Evolutionary conservation across 1,140 invertebrate species (phyloP), one percentile per base, ranked within the genome.

Genomic region (Zaprionus inermis): DNA sequence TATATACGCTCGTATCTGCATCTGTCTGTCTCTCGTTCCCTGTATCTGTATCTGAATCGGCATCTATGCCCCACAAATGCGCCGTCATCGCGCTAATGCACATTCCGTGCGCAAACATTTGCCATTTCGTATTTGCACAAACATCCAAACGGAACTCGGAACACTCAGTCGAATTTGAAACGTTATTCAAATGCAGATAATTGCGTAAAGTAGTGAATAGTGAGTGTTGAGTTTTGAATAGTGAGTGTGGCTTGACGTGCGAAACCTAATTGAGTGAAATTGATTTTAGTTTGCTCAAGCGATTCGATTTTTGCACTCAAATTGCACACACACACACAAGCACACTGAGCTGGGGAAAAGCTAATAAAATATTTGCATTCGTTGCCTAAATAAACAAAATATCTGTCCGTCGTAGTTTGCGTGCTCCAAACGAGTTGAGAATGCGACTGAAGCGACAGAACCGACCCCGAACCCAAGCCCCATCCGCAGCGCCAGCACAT

Each of bases 181-280:
- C 32, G 59, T 30, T 46, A 77, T 80, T 70, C 38, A 51, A 64
- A 81, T 81, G 51, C 16, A 64, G 44, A 49, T 49, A 49, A 46
- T 46, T 46, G 41, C 16, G 12, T 18, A 11, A 2, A 24, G 32
- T 32, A 36, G 30, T 32, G 30, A 32, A 32, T 14, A 18, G 54
- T 18, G 18, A 56, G 78, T 49, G 18, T 16, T 49, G 44, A 10
- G 18, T 22, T 11, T 9, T 49, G 44, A 11, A 9, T 20, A 18
- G 10, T 49, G 44, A 49, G 44, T 63, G 49, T 5, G 66, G 72
- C 67, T 54, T 64, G 41, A 34, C 59, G 58, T 76, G 70, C 55
- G 66, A 55, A 44, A 72, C 54, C 76, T 88, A 88, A 88, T 88
- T 88, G 83, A 83, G 79, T 81, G 83, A 88, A 88, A 88, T 88